phyloP scores from a whole-genome alignment of 1,140 invertebrate genomes.

The Pararge aegeria region DNA sequence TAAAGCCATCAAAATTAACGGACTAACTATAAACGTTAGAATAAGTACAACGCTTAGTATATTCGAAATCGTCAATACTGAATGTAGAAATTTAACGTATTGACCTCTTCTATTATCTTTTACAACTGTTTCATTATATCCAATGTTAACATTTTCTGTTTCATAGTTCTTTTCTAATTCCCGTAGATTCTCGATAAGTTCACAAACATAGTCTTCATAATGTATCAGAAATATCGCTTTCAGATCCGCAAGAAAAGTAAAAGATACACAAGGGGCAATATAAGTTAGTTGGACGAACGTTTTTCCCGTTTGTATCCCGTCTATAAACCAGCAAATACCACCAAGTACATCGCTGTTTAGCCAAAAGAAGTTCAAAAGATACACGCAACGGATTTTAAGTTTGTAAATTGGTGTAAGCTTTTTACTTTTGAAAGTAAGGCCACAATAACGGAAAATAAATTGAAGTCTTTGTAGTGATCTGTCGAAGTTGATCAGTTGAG shows the following conservation, averaged over 20 bases:
- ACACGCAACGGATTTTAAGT: slow-evolving; percentile 30
- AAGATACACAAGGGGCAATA: slow-evolving; percentile 36
- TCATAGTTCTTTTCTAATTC: slow-evolving; percentile 20
- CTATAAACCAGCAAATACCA: slow-evolving; percentile 29
- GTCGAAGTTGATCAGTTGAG: slow-evolving; percentile 14
- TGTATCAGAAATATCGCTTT: slow-evolving; percentile 30
- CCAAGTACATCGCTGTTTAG: slow-evolving; percentile 30
- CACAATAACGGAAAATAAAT: not conserved
- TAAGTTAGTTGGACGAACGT: slow-evolving; percentile 37
- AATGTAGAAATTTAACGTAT: slow-evolving; percentile 29
- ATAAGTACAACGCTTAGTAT: slow-evolving; percentile 25
- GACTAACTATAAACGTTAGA: slow-evolving; percentile 27
- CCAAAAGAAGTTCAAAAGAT: slow-evolving; percentile 37
- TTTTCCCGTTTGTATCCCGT: slow-evolving; percentile 27
- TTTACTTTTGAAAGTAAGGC: slow-evolving; percentile 4
- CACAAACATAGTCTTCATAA: slow-evolving; percentile 34
- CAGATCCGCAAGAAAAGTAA: slow-evolving; percentile 32
- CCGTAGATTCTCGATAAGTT: slow-evolving; percentile 29
- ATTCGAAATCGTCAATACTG: slow-evolving; percentile 26
- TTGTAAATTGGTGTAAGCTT: slow-evolving; percentile 10
- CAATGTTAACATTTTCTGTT: not conserved
- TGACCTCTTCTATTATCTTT: not conserved
- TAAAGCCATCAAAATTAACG: slow-evolving; percentile 32
- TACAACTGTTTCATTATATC: slow-evolving; percentile 1
- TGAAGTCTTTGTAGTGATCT: slow-evolving; percentile 11